A percentile compares a stretch with the other conserved stretches of the same genome.
phyloP scores from a whole-genome alignment of 2,888 invertebrate species.

The Strigamia transsilvanica region DNA sequence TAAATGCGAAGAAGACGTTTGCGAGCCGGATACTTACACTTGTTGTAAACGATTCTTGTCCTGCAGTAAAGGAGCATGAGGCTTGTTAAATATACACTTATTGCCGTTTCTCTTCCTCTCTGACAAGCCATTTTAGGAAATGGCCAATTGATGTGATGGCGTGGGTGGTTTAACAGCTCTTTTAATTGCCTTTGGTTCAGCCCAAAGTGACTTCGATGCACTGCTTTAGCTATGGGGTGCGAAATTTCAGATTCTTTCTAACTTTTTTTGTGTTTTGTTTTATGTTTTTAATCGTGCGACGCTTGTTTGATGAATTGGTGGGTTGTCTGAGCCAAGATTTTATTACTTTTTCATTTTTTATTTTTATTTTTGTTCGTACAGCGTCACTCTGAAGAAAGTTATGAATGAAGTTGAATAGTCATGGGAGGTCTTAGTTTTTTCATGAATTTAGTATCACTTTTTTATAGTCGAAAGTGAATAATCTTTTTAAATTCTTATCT shows the following conservation, averaged over 20 bases:
- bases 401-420: conserved; percentile 27
- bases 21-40: neutral
- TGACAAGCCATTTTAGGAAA: conserved; percentile 42
- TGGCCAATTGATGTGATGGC: conserved; percentile 42
- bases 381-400: too few relatives aligned
- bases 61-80: neutral
- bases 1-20: neutral
- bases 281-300: too few relatives aligned
- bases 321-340: neutral
- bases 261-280: neutral
- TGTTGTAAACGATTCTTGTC: conserved; percentile 1
- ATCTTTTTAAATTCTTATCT: too few relatives aligned
- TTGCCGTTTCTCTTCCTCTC: conserved; percentile 9
- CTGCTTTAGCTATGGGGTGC: neutral
- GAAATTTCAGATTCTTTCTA: neutral
- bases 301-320: neutral
- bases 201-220: neutral
- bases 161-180: conserved; percentile 31
- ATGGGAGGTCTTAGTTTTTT: neutral
- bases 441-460: conserved; percentile 17
- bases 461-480: too few relatives aligned
- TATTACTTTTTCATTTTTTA: neutral
- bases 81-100: conserved; percentile 29
- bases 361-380: too few relatives aligned
- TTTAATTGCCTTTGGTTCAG: conserved; percentile 25